Evolutionary conservation across 2,113 vertebrate species (phyloP).

Genomic region (Mirounga angustirostris): DNA sequence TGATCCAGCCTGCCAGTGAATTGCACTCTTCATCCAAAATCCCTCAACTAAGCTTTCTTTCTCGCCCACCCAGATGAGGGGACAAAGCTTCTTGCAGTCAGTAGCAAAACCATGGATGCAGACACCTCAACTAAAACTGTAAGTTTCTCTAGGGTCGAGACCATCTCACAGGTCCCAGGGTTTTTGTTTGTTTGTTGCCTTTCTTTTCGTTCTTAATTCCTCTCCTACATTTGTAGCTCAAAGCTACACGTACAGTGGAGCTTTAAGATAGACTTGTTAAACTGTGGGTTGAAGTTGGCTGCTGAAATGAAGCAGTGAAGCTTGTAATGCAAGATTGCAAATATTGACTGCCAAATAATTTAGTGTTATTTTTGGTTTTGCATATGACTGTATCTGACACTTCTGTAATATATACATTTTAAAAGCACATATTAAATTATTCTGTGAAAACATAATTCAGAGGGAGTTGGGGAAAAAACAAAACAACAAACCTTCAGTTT

Average conservation of each 20-base stretch:
- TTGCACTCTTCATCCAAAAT: not conserved
- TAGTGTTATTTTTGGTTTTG: constrained; percentile 42
- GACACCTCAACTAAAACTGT: not conserved
- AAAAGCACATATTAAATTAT: constrained; percentile 14
- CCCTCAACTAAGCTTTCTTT: not conserved
- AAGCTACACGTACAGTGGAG: not conserved
- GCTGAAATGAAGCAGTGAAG: not conserved
- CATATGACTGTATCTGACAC: not conserved
- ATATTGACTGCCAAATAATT: constrained; percentile 9
- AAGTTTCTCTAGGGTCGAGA: not conserved
- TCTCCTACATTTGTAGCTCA: not conserved
- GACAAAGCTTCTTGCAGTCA: not conserved
- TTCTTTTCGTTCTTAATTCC: not conserved
- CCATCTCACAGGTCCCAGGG: not conserved
- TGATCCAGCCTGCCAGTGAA: not conserved
- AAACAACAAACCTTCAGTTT: not conserved
- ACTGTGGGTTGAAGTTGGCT: not conserved
- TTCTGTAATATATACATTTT: not conserved
- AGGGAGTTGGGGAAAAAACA: not conserved
- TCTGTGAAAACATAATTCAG: constrained; percentile 49
- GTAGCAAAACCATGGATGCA: not conserved
- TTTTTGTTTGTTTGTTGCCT: not conserved
- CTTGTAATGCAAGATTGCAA: not conserved
- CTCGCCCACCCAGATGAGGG: not conserved
- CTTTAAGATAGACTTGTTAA: not conserved